Evolutionary conservation across 2,888 invertebrate species (phyloP).

Genomic region (Dryobota labecula): DNA sequence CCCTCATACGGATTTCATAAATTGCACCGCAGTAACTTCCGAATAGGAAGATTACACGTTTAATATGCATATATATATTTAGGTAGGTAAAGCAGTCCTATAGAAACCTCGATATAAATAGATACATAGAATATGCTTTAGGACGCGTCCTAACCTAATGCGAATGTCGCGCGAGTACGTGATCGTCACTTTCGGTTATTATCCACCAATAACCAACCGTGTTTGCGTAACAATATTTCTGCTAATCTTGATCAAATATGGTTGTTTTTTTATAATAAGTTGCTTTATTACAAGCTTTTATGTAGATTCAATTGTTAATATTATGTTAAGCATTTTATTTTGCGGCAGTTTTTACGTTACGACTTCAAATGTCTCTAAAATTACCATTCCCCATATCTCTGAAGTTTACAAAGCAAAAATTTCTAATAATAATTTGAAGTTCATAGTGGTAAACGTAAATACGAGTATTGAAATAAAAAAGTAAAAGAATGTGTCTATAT

Average conservation of each 20-base stretch:
- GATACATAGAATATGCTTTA: background rate
- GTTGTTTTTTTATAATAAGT: background rate
- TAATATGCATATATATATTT: background rate
- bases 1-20: background rate
- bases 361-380: no score
- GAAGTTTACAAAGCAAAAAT: no score
- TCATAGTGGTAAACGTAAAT: no score
- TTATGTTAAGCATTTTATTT: no score
- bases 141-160: background rate
- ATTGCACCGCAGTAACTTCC: background rate
- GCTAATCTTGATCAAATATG: background rate
- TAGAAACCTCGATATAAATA: background rate
- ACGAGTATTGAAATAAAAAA: no score
- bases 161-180: background rate
- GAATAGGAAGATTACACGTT: background rate
- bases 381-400: no score
- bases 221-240: background rate
- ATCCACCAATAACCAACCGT: background rate
- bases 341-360: no score
- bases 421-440: no score
- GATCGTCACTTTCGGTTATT: no score
- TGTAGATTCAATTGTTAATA: background rate
- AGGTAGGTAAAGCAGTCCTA: conserved; percentile 1
- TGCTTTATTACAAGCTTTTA: background rate
- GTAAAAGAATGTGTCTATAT: no score